A percentile compares a stretch with the other conserved stretches of the same genome.
These are phyloP conservation scores for Caenorhabditis zanzibari DNA, from an alignment of 2,888 invertebrate species.

Conservation along the genomic window DNA sequence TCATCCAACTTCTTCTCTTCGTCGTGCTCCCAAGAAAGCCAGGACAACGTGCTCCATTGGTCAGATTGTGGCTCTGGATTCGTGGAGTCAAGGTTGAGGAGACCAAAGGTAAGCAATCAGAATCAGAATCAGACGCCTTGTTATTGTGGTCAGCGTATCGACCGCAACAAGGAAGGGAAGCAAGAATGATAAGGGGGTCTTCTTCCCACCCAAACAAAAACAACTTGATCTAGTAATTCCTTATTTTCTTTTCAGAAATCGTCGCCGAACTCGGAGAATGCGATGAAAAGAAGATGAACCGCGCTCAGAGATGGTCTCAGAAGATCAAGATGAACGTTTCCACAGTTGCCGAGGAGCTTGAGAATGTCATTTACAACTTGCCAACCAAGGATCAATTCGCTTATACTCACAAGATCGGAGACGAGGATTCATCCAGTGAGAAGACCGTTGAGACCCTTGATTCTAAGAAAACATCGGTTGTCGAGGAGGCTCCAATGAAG, in stretches of 20 bases:
- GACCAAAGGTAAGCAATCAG: constrained; percentile 63
- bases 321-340: constrained; percentile 79
- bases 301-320: constrained; percentile 78
- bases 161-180: constrained; percentile 16
- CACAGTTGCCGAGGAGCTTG: constrained; percentile 80
- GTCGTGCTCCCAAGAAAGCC: constrained; percentile 87
- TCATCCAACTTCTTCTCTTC: constrained; percentile 89
- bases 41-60: constrained; percentile 79
- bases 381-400: constrained; percentile 81
- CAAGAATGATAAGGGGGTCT: background rate
- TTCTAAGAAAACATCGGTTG: constrained; percentile 27
- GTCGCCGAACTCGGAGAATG: constrained; percentile 68
- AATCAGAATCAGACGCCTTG: background rate
- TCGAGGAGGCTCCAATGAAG: background rate
- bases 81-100: constrained; percentile 66
- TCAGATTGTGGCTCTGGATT: constrained; percentile 75
- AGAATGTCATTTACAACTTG: constrained; percentile 81
- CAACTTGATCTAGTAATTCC: background rate
- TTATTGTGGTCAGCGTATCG: background rate
- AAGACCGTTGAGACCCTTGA: constrained; percentile 68
- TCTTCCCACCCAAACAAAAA: too few species aligned
- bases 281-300: constrained; percentile 69
- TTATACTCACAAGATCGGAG: constrained; percentile 78
- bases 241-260: constrained; percentile 68
- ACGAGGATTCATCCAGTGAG: constrained; percentile 72